Conservation (phyloP, 2,797 vertebrate genomes). For the Tenualosa thibaudeaui region DNA sequence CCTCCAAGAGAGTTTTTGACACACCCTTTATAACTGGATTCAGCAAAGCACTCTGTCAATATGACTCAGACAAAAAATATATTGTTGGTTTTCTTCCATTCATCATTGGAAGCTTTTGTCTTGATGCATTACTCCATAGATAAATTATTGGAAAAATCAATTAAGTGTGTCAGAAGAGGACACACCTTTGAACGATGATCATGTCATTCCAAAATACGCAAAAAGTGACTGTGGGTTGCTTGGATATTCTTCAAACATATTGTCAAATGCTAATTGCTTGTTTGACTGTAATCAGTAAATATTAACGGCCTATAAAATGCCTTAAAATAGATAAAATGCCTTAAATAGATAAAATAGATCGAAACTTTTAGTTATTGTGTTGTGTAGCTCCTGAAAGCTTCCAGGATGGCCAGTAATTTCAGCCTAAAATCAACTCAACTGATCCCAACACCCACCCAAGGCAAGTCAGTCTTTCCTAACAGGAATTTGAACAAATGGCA, state of each 20-base stretch:
- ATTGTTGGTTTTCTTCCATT: not conserved
- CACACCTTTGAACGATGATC: not conserved
- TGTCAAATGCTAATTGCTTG: too few species aligned
- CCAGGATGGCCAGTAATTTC: not conserved
- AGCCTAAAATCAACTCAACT: too few species aligned
- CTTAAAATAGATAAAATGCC: too few species aligned
- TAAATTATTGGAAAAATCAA: not conserved
- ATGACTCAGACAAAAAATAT: slow-evolving; percentile 1
- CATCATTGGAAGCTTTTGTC: not conserved
- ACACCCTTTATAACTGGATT: not conserved
- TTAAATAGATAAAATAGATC: not conserved
- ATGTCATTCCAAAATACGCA: not conserved
- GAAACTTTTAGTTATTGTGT: not conserved
- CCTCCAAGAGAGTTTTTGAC: not conserved
- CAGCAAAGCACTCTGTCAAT: not conserved
- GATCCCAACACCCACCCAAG: not conserved
- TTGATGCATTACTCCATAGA: not conserved
- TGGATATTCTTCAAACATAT: not conserved
- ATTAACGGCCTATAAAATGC: not conserved
- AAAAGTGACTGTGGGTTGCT: not conserved
- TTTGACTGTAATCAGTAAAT: too few species aligned
- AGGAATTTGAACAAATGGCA: not conserved
- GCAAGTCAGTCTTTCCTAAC: not conserved
- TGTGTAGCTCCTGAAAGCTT: not conserved
- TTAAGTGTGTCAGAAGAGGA: not conserved